Percentiles rank a stretch among this genome's conserved stretches.
phyloP scores from a whole-genome alignment of 35 echinoderm and acorn worm genomes.

The Apostichopus californicus region DNA sequence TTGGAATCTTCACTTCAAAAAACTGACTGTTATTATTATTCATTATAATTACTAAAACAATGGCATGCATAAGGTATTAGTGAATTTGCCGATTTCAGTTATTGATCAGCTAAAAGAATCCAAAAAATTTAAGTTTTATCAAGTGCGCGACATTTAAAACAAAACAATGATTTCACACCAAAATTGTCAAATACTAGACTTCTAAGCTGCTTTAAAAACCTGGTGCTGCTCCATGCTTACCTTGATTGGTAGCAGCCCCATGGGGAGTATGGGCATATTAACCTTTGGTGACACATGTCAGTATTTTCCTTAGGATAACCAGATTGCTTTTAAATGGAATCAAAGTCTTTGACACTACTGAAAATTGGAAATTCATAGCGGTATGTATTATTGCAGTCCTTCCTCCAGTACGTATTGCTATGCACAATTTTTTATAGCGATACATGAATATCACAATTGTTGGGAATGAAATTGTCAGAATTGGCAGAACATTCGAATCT shows the following conservation, averaged over 20 bases:
- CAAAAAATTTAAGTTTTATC: background rate
- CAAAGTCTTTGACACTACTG: background rate
- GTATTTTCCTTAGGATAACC: conserved; percentile 8
- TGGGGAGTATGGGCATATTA: conserved; percentile 35
- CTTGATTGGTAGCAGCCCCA: conserved; percentile 29
- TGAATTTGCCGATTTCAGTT: too few species aligned
- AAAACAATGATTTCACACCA: too few species aligned
- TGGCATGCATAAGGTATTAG: too few species aligned
- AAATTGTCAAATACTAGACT: background rate
- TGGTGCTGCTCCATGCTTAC: background rate
- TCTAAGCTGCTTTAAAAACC: background rate
- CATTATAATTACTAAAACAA: too few species aligned
- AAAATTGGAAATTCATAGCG: conserved; percentile 44
- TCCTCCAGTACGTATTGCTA: background rate
- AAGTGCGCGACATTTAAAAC: background rate
- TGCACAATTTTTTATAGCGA: background rate
- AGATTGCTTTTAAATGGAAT: conserved; percentile 52
- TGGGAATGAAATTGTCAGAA: too few species aligned
- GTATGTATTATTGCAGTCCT: background rate
- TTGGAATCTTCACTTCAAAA: too few species aligned
- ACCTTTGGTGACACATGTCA: conserved; percentile 41
- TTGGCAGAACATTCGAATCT: too few species aligned
- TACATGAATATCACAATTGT: too few species aligned
- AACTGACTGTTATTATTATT: too few species aligned
- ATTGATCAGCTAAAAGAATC: too few species aligned